These are phyloP conservation scores for Lycocerus yunnanus DNA, from an alignment of 2,888 invertebrate genomes.

Conservation along the genomic window DNA sequence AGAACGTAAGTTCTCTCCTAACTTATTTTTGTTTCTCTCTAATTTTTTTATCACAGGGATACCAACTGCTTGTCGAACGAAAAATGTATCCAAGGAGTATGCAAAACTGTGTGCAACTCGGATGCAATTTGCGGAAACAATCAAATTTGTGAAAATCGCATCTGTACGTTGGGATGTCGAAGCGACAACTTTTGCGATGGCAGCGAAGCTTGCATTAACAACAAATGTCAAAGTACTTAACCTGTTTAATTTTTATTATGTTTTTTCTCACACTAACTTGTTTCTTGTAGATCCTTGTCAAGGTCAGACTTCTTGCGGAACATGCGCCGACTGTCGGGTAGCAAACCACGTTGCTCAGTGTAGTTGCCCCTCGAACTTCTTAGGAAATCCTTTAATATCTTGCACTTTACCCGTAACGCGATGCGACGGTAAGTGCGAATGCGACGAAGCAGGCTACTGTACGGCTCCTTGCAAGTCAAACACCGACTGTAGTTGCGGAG, in stretches of 20 bases:
- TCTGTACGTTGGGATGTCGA: conserved; percentile 86
- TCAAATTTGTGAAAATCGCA: conserved; percentile 85
- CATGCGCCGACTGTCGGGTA: conserved; percentile 82
- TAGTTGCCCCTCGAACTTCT: conserved; percentile 78
- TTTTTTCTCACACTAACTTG: conserved; percentile 8
- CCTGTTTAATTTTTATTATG: background rate
- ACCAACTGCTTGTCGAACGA: conserved; percentile 83
- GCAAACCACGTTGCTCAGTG: conserved; percentile 85
- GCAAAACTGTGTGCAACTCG: conserved; percentile 84
- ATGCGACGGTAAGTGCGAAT: conserved; percentile 79
- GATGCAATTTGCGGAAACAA: conserved; percentile 79
- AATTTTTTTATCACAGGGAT: conserved; percentile 64
- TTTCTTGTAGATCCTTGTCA: conserved; percentile 74
- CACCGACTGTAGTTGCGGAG: conserved; percentile 80
- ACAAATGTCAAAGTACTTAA: conserved; percentile 74
- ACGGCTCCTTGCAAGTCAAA: conserved; percentile 68
- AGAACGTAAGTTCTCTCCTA: conserved; percentile 62
- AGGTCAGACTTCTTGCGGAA: conserved; percentile 74
- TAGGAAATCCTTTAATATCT: conserved; percentile 80
- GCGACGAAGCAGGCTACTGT: conserved; percentile 82
- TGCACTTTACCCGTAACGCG: conserved; percentile 73
- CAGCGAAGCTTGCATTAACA: conserved; percentile 79
- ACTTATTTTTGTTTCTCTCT: background rate
- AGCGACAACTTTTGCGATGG: conserved; percentile 78
- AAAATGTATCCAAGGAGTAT: conserved; percentile 81